These are phyloP conservation scores for Psophia crepitans DNA, from an alignment of 2,113 vertebrate species.

Conservation along the genomic window DNA sequence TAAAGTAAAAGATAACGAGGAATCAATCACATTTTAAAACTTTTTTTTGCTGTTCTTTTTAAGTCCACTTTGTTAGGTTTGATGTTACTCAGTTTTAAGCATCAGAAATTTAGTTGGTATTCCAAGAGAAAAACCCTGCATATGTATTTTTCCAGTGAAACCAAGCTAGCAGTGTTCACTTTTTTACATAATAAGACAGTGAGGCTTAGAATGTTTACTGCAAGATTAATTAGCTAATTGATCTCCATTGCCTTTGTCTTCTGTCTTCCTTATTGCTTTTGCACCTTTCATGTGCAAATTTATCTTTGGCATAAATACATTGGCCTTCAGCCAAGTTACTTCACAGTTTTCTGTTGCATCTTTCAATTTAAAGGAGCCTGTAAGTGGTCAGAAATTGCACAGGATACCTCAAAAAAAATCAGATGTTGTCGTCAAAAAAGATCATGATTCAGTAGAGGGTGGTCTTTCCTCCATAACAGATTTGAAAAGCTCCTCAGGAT, in stretches of 20 bases:
- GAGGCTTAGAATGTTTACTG: neutral
- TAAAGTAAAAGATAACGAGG: neutral
- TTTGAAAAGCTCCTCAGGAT: neutral
- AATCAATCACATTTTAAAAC: neutral
- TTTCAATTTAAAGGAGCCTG: neutral
- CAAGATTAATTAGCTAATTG: conserved; percentile 25
- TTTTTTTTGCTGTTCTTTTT: neutral
- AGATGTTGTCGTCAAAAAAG: neutral
- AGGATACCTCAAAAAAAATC: neutral
- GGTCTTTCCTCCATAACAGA: neutral
- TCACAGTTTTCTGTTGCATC: neutral
- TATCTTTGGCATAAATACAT: neutral
- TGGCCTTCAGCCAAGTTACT: neutral
- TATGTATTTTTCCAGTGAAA: neutral
- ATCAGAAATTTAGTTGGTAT: neutral
- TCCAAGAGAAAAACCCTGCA: neutral
- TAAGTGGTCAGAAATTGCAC: neutral
- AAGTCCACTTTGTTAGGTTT: neutral
- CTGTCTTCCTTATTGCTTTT: neutral
- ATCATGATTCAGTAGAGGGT: neutral
- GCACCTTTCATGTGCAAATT: neutral
- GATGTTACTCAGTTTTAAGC: neutral
- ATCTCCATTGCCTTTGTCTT: neutral
- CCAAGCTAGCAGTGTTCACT: neutral
- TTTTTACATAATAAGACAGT: neutral